A percentile compares a stretch with the other conserved stretches of the same genome.
Evolutionary conservation across 2,888 invertebrate genomes (phyloP).

Genomic region (Pilophorus perplexus): DNA sequence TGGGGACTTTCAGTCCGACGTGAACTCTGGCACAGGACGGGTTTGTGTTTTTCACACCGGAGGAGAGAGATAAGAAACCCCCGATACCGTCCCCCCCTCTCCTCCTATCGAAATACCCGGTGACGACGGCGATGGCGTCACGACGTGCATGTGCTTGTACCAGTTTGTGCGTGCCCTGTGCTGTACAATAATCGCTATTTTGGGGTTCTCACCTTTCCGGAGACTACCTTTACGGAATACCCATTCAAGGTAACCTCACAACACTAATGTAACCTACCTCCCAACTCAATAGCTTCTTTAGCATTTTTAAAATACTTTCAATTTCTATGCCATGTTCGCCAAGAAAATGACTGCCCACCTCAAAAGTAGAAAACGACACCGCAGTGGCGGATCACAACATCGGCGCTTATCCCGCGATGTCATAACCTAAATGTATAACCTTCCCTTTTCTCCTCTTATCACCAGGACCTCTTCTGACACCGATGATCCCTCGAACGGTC

Average conservation of each 20-base stretch:
- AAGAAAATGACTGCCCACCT: no score
- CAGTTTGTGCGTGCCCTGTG: neutral
- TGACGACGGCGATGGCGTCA: slow-evolving; percentile 14
- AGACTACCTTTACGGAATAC: slow-evolving; percentile 11
- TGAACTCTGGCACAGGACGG: slow-evolving; percentile 30
- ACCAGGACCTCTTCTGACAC: neutral
- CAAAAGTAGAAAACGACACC: no score
- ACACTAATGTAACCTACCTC: slow-evolving; percentile 10
- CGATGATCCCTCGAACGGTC: no score
- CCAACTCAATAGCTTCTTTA: no score
- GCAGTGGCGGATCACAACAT: no score
- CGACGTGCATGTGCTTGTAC: slow-evolving; percentile 6
- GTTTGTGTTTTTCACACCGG: neutral
- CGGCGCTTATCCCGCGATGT: no score
- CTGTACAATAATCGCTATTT: neutral
- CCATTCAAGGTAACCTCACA: slow-evolving; percentile 1
- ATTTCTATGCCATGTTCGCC: no score
- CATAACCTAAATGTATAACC: slow-evolving; percentile 10
- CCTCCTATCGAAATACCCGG: no score
- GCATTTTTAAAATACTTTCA: no score
- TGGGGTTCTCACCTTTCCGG: neutral
- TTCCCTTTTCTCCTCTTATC: neutral
- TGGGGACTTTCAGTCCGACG: slow-evolving; percentile 25
- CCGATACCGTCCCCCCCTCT: neutral
- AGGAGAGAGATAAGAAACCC: neutral